Evolutionary conservation across 2,113 vertebrate genomes (phyloP).

Genomic region (Nettapus auritus): DNA sequence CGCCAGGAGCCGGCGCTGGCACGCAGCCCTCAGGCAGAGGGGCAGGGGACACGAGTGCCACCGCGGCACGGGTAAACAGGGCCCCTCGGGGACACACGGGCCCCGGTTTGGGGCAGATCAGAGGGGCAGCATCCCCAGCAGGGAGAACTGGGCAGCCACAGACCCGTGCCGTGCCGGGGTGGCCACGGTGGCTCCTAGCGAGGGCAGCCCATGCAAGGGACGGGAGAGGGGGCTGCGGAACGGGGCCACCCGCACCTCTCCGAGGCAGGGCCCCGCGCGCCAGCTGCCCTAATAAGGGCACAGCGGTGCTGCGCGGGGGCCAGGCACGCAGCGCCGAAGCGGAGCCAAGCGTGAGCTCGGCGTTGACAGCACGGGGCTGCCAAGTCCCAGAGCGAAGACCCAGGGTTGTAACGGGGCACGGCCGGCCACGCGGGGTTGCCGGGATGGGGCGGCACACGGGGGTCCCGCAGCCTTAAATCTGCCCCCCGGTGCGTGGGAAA

Average conservation of each 20-base stretch:
- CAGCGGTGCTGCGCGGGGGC: background rate
- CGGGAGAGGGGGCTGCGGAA: background rate
- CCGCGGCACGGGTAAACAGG: background rate
- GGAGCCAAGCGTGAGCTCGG: background rate
- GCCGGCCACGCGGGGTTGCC: background rate
- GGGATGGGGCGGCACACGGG: background rate
- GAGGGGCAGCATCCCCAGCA: background rate
- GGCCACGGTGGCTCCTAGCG: background rate
- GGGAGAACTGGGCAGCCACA: accelerated
- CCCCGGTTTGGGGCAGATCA: accelerated
- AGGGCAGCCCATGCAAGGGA: accelerated
- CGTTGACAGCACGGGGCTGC: background rate
- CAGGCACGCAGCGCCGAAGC: background rate
- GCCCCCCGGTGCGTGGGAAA: background rate
- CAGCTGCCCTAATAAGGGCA: conserved; percentile 62
- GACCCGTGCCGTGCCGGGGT: background rate
- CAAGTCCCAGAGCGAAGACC: background rate
- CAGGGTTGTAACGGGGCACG: background rate
- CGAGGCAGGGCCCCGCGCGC: accelerated
- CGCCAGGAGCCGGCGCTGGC: background rate
- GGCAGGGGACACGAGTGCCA: background rate
- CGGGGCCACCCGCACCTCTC: background rate
- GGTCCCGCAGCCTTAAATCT: background rate
- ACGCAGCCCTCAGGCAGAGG: background rate
- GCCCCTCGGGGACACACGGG: background rate